phyloP scores from a whole-genome alignment of 92 coral and sea anemone genomes.

The Blastomussa wellsi region DNA sequence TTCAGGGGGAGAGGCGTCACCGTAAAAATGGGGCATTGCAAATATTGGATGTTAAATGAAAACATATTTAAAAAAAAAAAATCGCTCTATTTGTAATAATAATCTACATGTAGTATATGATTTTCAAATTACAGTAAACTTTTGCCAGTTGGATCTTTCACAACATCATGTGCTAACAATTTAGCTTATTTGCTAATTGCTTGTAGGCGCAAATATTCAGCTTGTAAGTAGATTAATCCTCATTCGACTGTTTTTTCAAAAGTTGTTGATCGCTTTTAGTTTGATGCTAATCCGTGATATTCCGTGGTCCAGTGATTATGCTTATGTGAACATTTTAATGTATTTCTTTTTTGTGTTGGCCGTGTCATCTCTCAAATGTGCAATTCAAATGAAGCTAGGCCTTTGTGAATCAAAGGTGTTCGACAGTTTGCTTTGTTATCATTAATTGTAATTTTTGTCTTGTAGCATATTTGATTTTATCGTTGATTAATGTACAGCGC shows the following conservation, averaged over 20 bases:
- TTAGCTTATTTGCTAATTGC: neutral
- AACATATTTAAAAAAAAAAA: too few species aligned
- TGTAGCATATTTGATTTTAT: neutral
- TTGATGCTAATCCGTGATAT: neutral
- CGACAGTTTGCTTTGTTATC: neutral
- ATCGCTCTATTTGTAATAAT: neutral
- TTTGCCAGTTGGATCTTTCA: constrained; percentile 2
- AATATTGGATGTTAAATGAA: neutral
- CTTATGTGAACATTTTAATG: constrained; percentile 4
- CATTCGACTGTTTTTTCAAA: neutral
- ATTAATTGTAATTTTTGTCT: neutral
- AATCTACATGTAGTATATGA: neutral
- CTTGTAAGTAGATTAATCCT: neutral
- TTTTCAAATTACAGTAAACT: neutral
- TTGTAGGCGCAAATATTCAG: neutral
- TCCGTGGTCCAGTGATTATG: neutral
- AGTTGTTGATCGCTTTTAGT: neutral
- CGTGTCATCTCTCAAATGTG: neutral
- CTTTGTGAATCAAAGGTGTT: neutral
- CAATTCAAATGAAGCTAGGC: neutral
- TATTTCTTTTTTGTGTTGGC: neutral
- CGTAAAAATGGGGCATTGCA: neutral
- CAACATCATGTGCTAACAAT: constrained; percentile 1
- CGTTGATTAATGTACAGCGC: neutral
- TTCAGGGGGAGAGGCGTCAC: neutral